Base-by-base conservation (phyloP, 2,113 vertebrate species). In the Proteles cristata region DNA sequence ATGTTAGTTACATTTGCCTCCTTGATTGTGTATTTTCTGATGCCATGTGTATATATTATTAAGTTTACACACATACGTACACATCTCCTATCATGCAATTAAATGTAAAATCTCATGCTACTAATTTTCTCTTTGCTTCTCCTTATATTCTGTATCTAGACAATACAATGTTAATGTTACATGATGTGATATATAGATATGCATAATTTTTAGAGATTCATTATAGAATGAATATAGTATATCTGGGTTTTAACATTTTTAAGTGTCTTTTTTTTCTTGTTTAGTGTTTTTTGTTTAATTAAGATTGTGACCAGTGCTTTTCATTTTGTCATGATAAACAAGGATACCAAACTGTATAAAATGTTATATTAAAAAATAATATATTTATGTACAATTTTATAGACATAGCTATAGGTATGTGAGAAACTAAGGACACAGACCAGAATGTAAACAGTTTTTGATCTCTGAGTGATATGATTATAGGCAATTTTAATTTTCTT, bases 401-500 rank as follows among this genome's bases (percentile, higher is more conserved):
- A 76, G 7, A 76, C 28, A 28, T 33, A 45, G 26, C 10, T 90
- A 61, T 73, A 79, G 33, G 35, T 45, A 48, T 83, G 73, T 66
- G 45, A 92, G 16, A 90, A 55, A 53, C 31, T 88, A 71, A 97
- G 45, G 14, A 48, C 45, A 66, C 7, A 58, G 48, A 79, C 61
- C 61, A 82, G 91, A 96, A 21, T 71, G 25, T 93, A 74, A 90
- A 73, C 33, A 68, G 21, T 50, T 23, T 85, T 93, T 86, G 74
- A 86, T 45, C 39, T 89, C 66, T 77, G 17, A 68, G 15, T 87
- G 5, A 16, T 73, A 10, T 35, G 11, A 80, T 90, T 93, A 88
- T 66, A 16, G 33, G 11, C 9, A 88, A 4, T 94, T 85, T 80
- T 45, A 94, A 65, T 83, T 95, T 97, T 97, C 26, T 61, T 90